Conservation (phyloP, 2,797 vertebrate species). For the Pseudocheirus occidentalis region DNA sequence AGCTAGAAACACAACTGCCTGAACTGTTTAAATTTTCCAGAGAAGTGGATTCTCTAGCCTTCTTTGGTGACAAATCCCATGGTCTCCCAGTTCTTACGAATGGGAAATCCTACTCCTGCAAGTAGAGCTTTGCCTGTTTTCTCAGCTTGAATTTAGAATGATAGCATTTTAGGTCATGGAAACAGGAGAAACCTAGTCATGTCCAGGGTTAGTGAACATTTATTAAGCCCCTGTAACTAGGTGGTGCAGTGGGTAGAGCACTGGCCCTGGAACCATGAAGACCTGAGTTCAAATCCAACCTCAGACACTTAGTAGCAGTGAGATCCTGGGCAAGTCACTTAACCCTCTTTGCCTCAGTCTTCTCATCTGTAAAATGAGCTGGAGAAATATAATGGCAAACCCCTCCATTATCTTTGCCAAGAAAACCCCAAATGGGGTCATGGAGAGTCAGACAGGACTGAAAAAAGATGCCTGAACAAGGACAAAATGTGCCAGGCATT, state of each 20-base stretch:
- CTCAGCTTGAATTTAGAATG: constrained; percentile 11
- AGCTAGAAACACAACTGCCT: constrained; percentile 6
- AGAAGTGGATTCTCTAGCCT: not conserved
- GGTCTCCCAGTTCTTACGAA: constrained; percentile 7
- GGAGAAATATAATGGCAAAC: not conserved
- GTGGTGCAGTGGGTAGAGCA: not conserved
- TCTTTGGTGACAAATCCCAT: constrained; percentile 11
- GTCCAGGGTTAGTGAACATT: not conserved
- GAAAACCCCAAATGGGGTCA: not conserved
- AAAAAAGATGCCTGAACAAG: not conserved
- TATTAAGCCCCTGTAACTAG: not conserved
- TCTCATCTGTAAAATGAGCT: not conserved
- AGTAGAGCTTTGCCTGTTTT: not conserved
- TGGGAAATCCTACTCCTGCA: constrained; percentile 10
- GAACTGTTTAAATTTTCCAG: constrained; percentile 31
- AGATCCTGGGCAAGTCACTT: not conserved
- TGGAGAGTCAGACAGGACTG: not conserved
- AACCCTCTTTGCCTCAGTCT: not conserved
- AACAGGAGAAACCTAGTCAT: not conserved
- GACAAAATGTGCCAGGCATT: not conserved
- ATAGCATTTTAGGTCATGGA: not conserved
- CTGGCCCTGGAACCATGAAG: not conserved
- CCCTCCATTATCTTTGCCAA: not conserved
- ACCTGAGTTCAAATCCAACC: not conserved
- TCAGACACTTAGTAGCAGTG: not conserved